These are phyloP conservation scores for Drosophila anomelani DNA, from an alignment of 2,888 invertebrate genomes.

Conservation along the genomic window DNA sequence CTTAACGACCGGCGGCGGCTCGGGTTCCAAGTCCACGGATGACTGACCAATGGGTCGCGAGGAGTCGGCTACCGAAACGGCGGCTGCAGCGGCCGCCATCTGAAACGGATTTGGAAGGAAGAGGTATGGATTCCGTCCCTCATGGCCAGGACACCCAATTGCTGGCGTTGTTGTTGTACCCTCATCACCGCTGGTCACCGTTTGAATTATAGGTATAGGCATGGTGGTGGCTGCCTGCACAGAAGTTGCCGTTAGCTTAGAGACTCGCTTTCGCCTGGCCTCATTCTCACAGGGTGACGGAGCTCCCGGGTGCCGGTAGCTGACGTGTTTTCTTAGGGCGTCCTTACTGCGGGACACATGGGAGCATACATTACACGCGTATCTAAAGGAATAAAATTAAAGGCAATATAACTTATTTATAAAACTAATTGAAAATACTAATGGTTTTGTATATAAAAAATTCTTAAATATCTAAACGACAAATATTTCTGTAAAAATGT, in stretches of 20 bases:
- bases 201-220: slow-evolving; percentile 41
- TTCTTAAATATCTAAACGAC: background rate
- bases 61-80: slow-evolving; percentile 65
- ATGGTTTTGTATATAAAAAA: background rate
- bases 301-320: slow-evolving; percentile 91
- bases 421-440: background rate
- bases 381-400: slow-evolving; percentile 84
- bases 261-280: slow-evolving; percentile 84
- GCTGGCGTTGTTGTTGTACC: slow-evolving; percentile 34
- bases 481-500: background rate
- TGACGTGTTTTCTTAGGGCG: slow-evolving; percentile 94
- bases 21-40: slow-evolving; percentile 57
- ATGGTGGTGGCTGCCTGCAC: slow-evolving; percentile 49
- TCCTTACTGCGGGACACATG: slow-evolving; percentile 95
- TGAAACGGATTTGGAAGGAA: slow-evolving; percentile 84
- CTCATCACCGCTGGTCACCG: slow-evolving; percentile 62
- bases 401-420: background rate
- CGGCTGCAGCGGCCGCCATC: slow-evolving; percentile 78
- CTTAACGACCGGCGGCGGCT: slow-evolving; percentile 52
- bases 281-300: slow-evolving; percentile 85
- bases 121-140: slow-evolving; percentile 75
- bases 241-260: slow-evolving; percentile 68
- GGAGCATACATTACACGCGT: slow-evolving; percentile 94
- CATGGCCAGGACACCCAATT: slow-evolving; percentile 27
- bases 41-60: slow-evolving; percentile 50